phyloP scores from a whole-genome alignment of 2,113 vertebrate species.

The Equus przewalskii region DNA sequence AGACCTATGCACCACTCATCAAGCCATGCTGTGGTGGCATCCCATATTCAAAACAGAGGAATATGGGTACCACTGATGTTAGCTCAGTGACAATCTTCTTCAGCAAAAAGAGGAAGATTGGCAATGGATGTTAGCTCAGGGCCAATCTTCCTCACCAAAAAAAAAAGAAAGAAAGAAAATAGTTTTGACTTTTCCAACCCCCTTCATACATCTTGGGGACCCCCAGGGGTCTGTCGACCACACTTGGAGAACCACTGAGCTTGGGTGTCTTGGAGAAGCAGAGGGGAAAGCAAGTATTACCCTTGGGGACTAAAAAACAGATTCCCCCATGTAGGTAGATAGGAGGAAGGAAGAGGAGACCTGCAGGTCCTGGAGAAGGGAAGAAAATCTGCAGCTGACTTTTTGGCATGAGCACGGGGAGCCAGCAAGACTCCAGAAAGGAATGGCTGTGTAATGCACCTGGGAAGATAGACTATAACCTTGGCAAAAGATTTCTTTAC shows the following conservation, averaged over 20 bases:
- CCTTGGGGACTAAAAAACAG: neutral
- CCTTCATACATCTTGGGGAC: neutral
- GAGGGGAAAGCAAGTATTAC: neutral
- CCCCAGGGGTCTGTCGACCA: neutral
- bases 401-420: neutral
- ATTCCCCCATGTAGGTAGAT: neutral
- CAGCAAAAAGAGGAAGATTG: too few species aligned
- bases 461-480: neutral
- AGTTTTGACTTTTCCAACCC: neutral
- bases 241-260: neutral
- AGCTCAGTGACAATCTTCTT: too few species aligned
- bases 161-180: neutral
- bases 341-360: neutral
- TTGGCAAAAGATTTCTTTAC: neutral
- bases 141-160: too few species aligned
- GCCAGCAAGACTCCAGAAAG: neutral
- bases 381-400: neutral
- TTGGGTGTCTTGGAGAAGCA: neutral
- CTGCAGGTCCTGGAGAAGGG: neutral
- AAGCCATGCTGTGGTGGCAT: too few species aligned
- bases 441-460: neutral
- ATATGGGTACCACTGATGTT: too few species aligned
- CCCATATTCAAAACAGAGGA: too few species aligned
- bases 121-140: too few species aligned
- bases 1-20: too few species aligned